Evolutionary conservation across 2,888 invertebrate genomes (phyloP), one percentile per base, ranked within the genome.

Genomic region (Synanthedon tipuliformis): DNA sequence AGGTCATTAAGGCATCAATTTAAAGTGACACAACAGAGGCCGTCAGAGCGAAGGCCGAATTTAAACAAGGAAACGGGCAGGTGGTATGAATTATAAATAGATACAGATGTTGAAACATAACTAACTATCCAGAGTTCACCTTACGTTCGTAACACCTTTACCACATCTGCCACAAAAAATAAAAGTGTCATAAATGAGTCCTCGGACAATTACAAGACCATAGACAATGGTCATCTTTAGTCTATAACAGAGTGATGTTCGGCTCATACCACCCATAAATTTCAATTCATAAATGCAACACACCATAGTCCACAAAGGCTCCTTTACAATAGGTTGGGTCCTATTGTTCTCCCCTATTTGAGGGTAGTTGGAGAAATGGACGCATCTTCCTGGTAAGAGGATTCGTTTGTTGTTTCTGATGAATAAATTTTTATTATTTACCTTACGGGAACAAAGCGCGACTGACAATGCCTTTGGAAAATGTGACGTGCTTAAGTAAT

Each of bases 141-240:
- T 71, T 68, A 61, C 62, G 51, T 57, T 52, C 54, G 58, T 10
- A 50, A 54, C 65, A 63, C 62, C 67, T 68, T 60, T 63, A 58
- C 50, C 53, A 65, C 84, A 85, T 74, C 82, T 84, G 84, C 75
- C 66, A 68, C 73, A 73, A 68, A 68, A 61, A 62, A 56, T 34
- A 64, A 63, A 72, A 72, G 75, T 75, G 80, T 78, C 78, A 73
- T 78, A 76, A 79, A 80, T 70, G 76, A 81, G 75, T 72, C 72
- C 59, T 68, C 61, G 61, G 62, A 65, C 71, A 72, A 73, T 75
- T 68, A 63, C 69, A 71, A 66, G 64, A 60, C 60, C 65, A 50
- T 64, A 67, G 64, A 70, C 69, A 69, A 71, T 70, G 62, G 62
- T 60, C 58, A 41, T 48, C 51, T 53, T 55, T 53, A 52, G 53